Evolutionary conservation across 2,113 vertebrate genomes (phyloP).

Genomic region (Eudorcas thomsonii): DNA sequence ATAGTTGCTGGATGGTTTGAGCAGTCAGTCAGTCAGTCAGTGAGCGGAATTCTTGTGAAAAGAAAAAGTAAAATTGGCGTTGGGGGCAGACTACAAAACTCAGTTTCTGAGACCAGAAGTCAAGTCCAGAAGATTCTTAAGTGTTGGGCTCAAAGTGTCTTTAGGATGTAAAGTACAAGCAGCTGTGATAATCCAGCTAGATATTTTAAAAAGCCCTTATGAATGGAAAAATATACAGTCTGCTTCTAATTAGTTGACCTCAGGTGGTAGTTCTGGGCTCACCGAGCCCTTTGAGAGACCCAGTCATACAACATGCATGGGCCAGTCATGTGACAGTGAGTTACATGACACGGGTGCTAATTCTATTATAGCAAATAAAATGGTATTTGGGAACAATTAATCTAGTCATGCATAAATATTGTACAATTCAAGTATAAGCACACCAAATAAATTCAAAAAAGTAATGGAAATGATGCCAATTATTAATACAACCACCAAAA

Average conservation of each 20-base stretch:
- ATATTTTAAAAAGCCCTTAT: not conserved
- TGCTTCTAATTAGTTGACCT: not conserved
- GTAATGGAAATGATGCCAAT: not conserved
- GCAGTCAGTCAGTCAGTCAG: not conserved
- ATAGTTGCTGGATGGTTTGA: not conserved
- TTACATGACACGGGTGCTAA: not conserved
- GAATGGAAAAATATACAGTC: not conserved
- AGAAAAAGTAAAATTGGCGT: not conserved
- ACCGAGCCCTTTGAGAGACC: not conserved
- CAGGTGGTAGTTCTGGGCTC: not conserved
- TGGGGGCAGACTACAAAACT: not conserved
- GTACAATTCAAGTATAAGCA: not conserved
- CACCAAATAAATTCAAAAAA: not conserved
- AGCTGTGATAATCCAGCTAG: not conserved
- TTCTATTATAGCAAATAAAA: not conserved
- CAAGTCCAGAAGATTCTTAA: not conserved
- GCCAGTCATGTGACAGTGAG: not conserved
- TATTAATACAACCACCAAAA: not conserved
- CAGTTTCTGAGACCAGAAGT: not conserved
- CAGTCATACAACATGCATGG: not conserved
- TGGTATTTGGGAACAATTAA: not conserved
- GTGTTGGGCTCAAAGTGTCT: not conserved
- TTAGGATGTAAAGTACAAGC: not conserved
- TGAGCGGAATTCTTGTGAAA: not conserved
- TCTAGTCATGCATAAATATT: not conserved